Percentiles rank a stretch among this genome's conserved stretches.
Evolutionary conservation across 2,888 invertebrate genomes (phyloP).

Genomic region (Bembecia ichneumoniformis): DNA sequence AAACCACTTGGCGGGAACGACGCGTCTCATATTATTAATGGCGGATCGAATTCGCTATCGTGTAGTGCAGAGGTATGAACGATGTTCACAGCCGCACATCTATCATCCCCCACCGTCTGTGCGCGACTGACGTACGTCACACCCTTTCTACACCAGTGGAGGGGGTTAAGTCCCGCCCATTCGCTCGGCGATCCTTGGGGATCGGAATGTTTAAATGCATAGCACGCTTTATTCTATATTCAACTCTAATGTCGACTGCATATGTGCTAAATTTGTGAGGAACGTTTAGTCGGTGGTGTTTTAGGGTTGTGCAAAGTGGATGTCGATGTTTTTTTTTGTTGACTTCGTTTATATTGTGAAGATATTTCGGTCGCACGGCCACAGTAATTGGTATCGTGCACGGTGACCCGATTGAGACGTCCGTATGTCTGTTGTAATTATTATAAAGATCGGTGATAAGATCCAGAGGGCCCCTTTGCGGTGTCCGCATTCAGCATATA

Average conservation of each 20-base stretch:
- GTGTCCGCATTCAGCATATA: constrained; percentile 6
- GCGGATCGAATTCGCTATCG: constrained; percentile 54
- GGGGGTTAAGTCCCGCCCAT: constrained; percentile 26
- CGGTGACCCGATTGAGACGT: constrained; percentile 53
- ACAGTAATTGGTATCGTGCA: constrained; percentile 56
- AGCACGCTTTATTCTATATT: neutral
- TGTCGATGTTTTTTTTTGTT: constrained; percentile 23
- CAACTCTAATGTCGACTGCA: neutral
- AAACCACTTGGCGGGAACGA: neutral
- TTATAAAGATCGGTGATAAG: constrained; percentile 64
- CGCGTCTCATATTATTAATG: constrained; percentile 42
- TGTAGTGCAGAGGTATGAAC: constrained; percentile 60
- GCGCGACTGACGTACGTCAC: constrained; percentile 44
- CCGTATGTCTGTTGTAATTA: constrained; percentile 56
- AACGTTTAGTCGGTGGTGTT: neutral
- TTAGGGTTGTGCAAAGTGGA: constrained; percentile 36
- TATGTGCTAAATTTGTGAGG: neutral
- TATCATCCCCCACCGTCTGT: constrained; percentile 58
- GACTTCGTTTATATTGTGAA: constrained; percentile 30
- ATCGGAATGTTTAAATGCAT: neutral
- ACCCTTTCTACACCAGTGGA: constrained; percentile 25
- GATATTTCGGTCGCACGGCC: constrained; percentile 43
- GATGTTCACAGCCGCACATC: constrained; percentile 49
- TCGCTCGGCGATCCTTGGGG: neutral
- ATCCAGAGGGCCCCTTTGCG: constrained; percentile 32